Conservation (phyloP, 2,888 invertebrate species). For the Resseliella maxima region DNA sequence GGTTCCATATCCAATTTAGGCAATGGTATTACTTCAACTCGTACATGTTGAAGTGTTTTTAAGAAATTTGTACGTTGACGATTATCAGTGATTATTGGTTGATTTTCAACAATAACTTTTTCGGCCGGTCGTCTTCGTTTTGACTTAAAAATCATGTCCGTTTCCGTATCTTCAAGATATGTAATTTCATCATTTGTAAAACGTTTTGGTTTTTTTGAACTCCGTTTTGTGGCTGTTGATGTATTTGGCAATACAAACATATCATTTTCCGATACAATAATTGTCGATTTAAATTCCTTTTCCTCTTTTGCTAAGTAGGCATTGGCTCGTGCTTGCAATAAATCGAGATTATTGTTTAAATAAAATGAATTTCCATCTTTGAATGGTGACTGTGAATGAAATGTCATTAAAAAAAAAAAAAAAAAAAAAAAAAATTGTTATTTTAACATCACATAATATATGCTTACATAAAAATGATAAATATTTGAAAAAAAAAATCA, state of each 20-base stretch:
- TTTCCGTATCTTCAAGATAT: slow-evolving; percentile 14
- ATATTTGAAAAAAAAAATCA: neutral
- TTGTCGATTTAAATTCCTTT: slow-evolving; percentile 78
- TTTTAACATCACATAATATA: slow-evolving; percentile 59
- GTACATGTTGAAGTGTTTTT: slow-evolving; percentile 26
- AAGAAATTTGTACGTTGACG: neutral
- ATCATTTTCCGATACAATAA: slow-evolving; percentile 74
- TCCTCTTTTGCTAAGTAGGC: slow-evolving; percentile 75
- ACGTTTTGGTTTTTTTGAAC: slow-evolving; percentile 73
- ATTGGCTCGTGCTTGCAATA: slow-evolving; percentile 66
- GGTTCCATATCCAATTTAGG: slow-evolving; percentile 69
- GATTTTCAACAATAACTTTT: slow-evolving; percentile 58
- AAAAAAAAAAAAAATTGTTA: slow-evolving; percentile 59
- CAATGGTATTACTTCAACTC: slow-evolving; percentile 56
- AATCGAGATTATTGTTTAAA: slow-evolving; percentile 64
- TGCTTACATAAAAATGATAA: neutral
- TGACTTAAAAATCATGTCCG: neutral
- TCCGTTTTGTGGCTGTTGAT: slow-evolving; percentile 69
- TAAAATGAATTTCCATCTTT: neutral
- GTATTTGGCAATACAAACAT: slow-evolving; percentile 72
- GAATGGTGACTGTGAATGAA: neutral
- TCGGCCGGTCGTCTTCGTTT: slow-evolving; percentile 23
- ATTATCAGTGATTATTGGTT: neutral
- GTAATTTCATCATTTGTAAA: slow-evolving; percentile 66
- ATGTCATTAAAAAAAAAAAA: neutral